Evolutionary conservation across 1,140 invertebrate genomes (phyloP).

Genomic region (Bombus sibiricus): DNA sequence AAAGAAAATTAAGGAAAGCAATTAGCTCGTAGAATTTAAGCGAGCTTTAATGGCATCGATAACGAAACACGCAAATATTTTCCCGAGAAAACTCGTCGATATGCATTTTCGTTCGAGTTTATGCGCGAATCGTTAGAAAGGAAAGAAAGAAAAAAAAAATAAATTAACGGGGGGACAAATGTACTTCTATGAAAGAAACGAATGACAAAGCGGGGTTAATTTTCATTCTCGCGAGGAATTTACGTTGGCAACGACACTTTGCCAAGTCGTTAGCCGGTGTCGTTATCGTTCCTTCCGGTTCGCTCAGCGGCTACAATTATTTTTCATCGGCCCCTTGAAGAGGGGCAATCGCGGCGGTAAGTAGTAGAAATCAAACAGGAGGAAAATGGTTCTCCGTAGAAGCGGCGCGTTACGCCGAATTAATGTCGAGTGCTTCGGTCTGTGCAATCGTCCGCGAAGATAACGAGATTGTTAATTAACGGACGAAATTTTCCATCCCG

Average conservation of each 20-base stretch:
- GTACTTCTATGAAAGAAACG: neutral
- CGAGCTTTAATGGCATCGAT: slow-evolving; percentile 23
- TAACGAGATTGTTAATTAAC: slow-evolving; percentile 66
- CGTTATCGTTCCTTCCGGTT: slow-evolving; percentile 49
- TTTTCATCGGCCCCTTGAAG: slow-evolving; percentile 40
- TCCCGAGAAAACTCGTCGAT: neutral
- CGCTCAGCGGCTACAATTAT: slow-evolving; percentile 54
- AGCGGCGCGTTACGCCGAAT: slow-evolving; percentile 38
- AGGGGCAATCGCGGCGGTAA: slow-evolving; percentile 50
- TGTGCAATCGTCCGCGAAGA: slow-evolving; percentile 55
- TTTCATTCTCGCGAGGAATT: slow-evolving; percentile 24
- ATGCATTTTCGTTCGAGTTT: neutral
- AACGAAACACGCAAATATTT: neutral
- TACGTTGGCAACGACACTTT: slow-evolving; percentile 12
- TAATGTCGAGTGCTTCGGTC: slow-evolving; percentile 43
- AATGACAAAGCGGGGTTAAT: slow-evolving; percentile 7
- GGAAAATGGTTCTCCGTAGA: slow-evolving; percentile 36
- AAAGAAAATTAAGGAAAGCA: slow-evolving; percentile 24
- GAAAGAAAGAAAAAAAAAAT: neutral
- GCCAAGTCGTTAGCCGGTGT: slow-evolving; percentile 42
- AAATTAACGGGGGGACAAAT: too few species aligned
- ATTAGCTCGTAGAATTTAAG: slow-evolving; percentile 18
- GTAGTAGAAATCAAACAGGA: slow-evolving; percentile 45
- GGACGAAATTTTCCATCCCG: slow-evolving; percentile 28
- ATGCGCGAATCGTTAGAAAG: neutral